Conservation (phyloP, 1,140 invertebrate genomes). For the Geopemphigus sp. region DNA sequence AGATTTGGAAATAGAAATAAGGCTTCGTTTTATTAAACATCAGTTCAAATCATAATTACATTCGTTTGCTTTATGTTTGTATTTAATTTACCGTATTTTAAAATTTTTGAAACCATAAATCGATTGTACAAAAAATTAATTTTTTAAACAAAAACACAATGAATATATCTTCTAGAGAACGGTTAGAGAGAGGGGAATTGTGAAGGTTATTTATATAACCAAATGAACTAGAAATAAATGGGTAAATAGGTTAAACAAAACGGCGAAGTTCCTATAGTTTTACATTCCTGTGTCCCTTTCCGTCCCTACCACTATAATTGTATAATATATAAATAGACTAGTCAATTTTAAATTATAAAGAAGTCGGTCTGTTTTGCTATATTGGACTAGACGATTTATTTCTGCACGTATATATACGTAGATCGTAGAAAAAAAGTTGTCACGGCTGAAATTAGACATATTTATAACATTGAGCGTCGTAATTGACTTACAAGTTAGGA, state of each 20-base stretch:
- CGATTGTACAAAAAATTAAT: no score
- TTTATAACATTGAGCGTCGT: not conserved
- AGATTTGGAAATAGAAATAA: no score
- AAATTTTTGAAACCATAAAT: no score
- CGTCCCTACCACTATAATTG: not conserved
- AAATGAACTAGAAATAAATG: no score
- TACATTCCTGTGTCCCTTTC: not conserved
- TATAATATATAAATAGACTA: not conserved
- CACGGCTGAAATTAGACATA: not conserved
- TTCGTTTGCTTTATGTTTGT: no score
- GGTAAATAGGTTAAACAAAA: not conserved
- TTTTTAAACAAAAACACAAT: no score
- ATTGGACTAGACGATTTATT: not conserved
- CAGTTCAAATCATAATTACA: no score
- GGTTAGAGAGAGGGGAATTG: no score
- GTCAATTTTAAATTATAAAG: not conserved
- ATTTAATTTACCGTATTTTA: no score
- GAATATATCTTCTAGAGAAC: not conserved
- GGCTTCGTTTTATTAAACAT: no score
- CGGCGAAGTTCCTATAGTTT: not conserved
- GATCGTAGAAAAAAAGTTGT: not conserved
- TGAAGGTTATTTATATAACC: not conserved
- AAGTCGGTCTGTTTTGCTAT: conserved; percentile 4
- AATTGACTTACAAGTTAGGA: no score
- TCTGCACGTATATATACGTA: not conserved